A percentile compares a stretch with the other conserved stretches of the same genome.
These are phyloP conservation scores for Illadopsis cleaveri DNA, from an alignment of 2,113 vertebrate genomes.

Conservation along the genomic window DNA sequence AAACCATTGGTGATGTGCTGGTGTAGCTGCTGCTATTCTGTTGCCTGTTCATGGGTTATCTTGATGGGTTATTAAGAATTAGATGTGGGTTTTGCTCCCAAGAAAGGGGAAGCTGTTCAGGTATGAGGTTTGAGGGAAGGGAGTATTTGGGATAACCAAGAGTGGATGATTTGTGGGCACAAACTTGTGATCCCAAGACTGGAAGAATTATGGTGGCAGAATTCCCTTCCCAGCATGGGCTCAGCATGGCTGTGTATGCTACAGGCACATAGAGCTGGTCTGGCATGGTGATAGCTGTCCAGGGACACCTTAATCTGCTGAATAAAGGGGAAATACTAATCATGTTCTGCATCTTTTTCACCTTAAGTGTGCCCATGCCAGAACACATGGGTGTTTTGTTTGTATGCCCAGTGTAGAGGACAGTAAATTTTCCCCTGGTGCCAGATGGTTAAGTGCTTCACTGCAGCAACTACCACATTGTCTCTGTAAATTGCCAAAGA, in stretches of 20 bases:
- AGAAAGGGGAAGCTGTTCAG: background rate
- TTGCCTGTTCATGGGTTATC: background rate
- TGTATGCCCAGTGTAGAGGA: background rate
- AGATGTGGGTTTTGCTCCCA: background rate
- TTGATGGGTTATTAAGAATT: background rate
- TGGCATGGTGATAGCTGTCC: background rate
- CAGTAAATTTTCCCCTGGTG: background rate
- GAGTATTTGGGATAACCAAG: background rate
- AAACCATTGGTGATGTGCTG: background rate
- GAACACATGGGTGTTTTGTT: background rate
- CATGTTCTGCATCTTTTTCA: background rate
- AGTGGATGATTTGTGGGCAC: background rate
- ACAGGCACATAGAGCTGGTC: background rate
- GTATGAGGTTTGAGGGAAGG: background rate
- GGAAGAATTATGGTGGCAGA: background rate
- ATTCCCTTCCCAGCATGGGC: background rate
- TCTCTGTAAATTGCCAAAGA: background rate
- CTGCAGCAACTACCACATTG: background rate
- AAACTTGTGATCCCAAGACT: background rate
- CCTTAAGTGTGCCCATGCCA: background rate
- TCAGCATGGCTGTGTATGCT: background rate
- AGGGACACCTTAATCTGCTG: background rate
- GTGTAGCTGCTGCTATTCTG: background rate
- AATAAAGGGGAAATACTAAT: background rate
- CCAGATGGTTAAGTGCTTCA: background rate